Conservation (phyloP, 2,888 invertebrate species). For the Mystacides longicornis region DNA sequence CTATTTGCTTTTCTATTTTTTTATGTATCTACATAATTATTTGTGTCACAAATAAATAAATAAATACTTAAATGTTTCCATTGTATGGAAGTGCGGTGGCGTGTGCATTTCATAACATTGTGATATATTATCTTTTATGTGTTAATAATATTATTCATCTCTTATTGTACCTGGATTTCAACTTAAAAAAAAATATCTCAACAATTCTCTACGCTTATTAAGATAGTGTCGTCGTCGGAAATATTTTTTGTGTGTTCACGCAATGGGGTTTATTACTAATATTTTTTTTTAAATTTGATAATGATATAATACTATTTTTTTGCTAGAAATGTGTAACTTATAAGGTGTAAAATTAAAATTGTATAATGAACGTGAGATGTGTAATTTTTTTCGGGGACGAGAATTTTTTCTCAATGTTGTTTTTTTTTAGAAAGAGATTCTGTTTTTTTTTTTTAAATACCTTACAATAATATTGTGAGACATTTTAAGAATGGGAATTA, state of each 20-base stretch:
- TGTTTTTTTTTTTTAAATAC: background rate
- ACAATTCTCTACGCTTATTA: constrained; percentile 24
- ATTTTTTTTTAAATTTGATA: no score
- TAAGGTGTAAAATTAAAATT: no score
- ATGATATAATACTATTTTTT: no score
- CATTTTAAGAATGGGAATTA: no score
- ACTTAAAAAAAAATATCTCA: constrained; percentile 19
- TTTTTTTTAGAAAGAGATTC: background rate
- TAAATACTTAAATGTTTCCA: background rate
- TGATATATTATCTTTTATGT: constrained; percentile 8
- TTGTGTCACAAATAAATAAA: background rate
- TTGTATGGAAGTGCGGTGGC: background rate
- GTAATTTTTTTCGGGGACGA: no score
- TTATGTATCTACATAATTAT: no score
- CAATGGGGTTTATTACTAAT: background rate
- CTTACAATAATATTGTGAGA: constrained; percentile 16
- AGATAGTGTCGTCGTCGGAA: constrained; percentile 9
- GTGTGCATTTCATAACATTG: background rate
- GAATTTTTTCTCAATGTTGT: no score
- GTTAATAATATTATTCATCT: constrained; percentile 22
- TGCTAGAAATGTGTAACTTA: no score
- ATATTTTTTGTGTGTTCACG: background rate
- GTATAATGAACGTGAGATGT: no score
- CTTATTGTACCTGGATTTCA: constrained; percentile 23
- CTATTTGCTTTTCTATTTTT: no score